Percentiles rank a stretch among this genome's conserved stretches.
Evolutionary conservation across 2,113 vertebrate genomes (phyloP).

Genomic region (Glaucidium brasilianum): DNA sequence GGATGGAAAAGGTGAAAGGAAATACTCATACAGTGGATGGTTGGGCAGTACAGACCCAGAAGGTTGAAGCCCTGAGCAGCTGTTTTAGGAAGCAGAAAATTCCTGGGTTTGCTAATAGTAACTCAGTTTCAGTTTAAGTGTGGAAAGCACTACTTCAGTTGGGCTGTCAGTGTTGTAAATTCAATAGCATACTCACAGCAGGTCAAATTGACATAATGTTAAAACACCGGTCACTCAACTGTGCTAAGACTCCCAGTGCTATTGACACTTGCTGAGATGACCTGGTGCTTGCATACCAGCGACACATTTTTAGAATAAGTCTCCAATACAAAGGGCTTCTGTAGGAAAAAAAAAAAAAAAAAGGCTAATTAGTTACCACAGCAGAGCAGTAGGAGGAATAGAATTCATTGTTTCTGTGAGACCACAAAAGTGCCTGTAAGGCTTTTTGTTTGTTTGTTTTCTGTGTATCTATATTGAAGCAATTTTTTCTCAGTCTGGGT

Average conservation of each 20-base stretch:
- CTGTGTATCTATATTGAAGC: conserved; percentile 48
- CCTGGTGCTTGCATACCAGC: conserved; percentile 2
- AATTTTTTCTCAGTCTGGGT: conserved; percentile 20
- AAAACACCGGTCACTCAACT: conserved; percentile 12
- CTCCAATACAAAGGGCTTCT: neutral
- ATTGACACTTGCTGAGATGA: conserved; percentile 42
- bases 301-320: conserved; percentile 20
- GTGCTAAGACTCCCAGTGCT: neutral
- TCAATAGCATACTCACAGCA: conserved; percentile 22
- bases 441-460: conserved; percentile 32
- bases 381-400: conserved; percentile 14
- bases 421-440: conserved; percentile 40
- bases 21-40: neutral
- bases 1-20: neutral
- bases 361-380: conserved; percentile 22
- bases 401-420: conserved; percentile 40
- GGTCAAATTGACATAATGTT: conserved; percentile 40
- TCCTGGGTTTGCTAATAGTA: neutral
- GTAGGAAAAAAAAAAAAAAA: neutral
- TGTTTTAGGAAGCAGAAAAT: neutral
- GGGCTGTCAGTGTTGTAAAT: conserved; percentile 6
- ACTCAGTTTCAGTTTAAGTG: neutral
- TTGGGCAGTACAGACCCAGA: neutral
- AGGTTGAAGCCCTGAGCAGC: neutral
- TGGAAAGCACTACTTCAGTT: neutral